phyloP scores from a whole-genome alignment of 2,113 vertebrate species.

The Brienomyrus brachyistius region DNA sequence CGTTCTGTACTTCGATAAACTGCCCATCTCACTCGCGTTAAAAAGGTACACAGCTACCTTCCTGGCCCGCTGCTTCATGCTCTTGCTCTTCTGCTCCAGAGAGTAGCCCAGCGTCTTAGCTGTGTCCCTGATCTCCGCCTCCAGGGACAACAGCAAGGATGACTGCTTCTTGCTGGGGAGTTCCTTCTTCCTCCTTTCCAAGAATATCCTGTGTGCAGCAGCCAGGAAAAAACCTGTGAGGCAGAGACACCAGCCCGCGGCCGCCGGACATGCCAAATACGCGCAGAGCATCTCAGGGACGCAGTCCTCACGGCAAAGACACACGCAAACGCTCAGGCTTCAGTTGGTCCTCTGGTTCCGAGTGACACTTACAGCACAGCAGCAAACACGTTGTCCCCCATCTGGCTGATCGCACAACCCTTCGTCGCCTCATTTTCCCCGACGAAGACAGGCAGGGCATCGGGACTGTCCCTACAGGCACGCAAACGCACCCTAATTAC shows the following conservation, averaged over 20 bases:
- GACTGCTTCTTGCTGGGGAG: constrained; percentile 59
- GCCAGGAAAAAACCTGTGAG: not conserved
- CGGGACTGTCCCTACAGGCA: constrained; percentile 74
- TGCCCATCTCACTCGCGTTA: not conserved
- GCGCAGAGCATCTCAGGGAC: not conserved
- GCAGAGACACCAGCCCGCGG: not conserved
- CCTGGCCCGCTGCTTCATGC: constrained; percentile 85
- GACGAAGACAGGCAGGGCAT: constrained; percentile 79
- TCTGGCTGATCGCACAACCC: constrained; percentile 72
- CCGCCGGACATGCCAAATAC: not conserved
- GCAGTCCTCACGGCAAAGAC: not conserved
- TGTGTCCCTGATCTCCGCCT: constrained; percentile 67
- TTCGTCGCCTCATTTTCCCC: constrained; percentile 86
- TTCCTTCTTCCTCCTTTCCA: constrained; percentile 73
- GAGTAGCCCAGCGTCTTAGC: constrained; percentile 72
- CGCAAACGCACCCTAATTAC: not conserved
- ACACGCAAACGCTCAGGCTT: not conserved
- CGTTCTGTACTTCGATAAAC: not conserved
- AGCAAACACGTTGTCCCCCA: constrained; percentile 88
- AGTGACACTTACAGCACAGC: constrained; percentile 78
- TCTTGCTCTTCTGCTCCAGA: constrained; percentile 77
- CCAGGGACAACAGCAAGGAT: constrained; percentile 60
- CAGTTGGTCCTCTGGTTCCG: not conserved
- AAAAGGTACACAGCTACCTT: constrained; percentile 64
- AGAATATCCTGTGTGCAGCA: constrained; percentile 61